These are phyloP conservation scores for Steinernema hermaphroditum DNA, from an alignment of 2,888 invertebrate species.

Conservation along the genomic window DNA sequence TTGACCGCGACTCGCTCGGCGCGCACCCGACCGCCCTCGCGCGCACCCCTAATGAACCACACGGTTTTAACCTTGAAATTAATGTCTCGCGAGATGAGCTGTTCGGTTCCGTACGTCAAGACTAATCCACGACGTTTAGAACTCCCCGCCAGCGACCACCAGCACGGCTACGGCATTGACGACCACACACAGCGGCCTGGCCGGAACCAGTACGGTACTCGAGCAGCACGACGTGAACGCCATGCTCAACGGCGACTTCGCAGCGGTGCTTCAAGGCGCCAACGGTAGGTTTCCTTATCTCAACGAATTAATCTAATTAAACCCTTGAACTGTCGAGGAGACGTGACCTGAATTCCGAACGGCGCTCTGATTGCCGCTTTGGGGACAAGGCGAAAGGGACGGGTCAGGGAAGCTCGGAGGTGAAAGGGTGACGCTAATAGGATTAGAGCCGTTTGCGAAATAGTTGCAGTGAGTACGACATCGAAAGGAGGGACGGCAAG, in stretches of 20 bases:
- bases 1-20: background rate
- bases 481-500: background rate
- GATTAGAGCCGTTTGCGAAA: background rate
- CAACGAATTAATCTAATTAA: background rate
- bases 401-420: background rate
- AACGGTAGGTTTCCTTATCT: slow-evolving; percentile 7
- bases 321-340: slow-evolving; percentile 1
- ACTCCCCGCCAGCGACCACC: slow-evolving; percentile 23
- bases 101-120: background rate
- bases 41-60: slow-evolving; percentile 11
- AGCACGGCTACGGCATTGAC: background rate
- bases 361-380: background rate
- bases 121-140: background rate
- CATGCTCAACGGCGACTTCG: slow-evolving; percentile 23
- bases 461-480: background rate
- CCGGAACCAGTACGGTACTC: background rate
- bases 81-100: background rate
- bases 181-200: background rate
- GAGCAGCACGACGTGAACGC: slow-evolving; percentile 20
- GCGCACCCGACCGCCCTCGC: background rate
- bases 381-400: background rate
- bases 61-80: slow-evolving; percentile 6
- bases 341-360: slow-evolving; percentile 12
- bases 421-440: background rate
- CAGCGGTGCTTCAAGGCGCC: slow-evolving; percentile 5